These are phyloP conservation scores for Sinohyriopsis cumingii DNA, from an alignment of 2,888 invertebrate species.

Conservation along the genomic window DNA sequence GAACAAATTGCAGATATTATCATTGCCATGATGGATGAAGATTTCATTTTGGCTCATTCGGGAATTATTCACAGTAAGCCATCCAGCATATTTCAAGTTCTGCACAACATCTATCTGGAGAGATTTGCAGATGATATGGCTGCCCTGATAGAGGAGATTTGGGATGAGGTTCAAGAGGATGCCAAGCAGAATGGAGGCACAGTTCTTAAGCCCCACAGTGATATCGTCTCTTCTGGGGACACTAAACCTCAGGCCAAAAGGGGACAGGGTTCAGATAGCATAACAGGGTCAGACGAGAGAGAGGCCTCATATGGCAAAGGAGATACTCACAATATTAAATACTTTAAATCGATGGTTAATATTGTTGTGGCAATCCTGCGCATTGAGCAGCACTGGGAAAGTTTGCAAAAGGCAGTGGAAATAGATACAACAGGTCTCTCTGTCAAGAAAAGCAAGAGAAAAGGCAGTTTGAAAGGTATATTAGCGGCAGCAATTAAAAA, in stretches of 20 bases:
- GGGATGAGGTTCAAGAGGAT: slow-evolving; percentile 56
- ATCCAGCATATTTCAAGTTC: slow-evolving; percentile 55
- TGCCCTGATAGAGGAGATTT: slow-evolving; percentile 59
- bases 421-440: slow-evolving; percentile 62
- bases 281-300: background rate
- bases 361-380: slow-evolving; percentile 55
- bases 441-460: slow-evolving; percentile 49
- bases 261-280: too few relatives aligned
- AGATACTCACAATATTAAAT: slow-evolving; percentile 25
- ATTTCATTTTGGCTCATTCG: slow-evolving; percentile 62
- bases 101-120: slow-evolving; percentile 66
- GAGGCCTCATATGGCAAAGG: background rate
- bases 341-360: slow-evolving; percentile 53
- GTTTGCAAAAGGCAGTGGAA: slow-evolving; percentile 52
- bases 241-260: too few relatives aligned
- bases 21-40: slow-evolving; percentile 66
- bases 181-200: background rate
- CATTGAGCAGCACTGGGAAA: slow-evolving; percentile 62
- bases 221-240: too few relatives aligned
- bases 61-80: slow-evolving; percentile 63
- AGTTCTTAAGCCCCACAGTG: too few relatives aligned
- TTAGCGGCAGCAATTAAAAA: background rate
- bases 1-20: slow-evolving; percentile 50
- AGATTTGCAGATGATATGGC: slow-evolving; percentile 66
- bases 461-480: slow-evolving; percentile 64